These are phyloP conservation scores for Oryctolagus cuniculus DNA, from an alignment of 2,113 vertebrate species.

Conservation along the genomic window mOryCun1.1 NC_091442.1:33473001-33473500, in stretches of 20 bases:
- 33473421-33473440: conserved; percentile 50
- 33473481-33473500: conserved; percentile 49
- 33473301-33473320: not conserved
- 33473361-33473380: not conserved
- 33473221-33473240: not conserved
- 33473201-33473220: conserved; percentile 24
- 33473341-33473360: not conserved
- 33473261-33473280: not conserved
- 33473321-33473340: conserved; percentile 44
- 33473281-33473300: conserved; percentile 22
- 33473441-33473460: not conserved
- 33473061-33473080: not conserved
- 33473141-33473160: conserved; percentile 27
- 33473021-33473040: conserved; percentile 8
- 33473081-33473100: not conserved
- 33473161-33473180: conserved; percentile 20
- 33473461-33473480: conserved; percentile 29
- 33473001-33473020: not conserved
- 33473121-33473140: conserved; percentile 21
- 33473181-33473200: not conserved
- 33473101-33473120: conserved; percentile 20
- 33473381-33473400: not conserved
- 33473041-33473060: not conserved
- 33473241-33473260: not conserved
- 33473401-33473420: conserved; percentile 40